Percentiles rank a stretch among this genome's conserved stretches.
phyloP scores from a whole-genome alignment of 2,113 vertebrate genomes.

The Rhabdornis inornatus region DNA sequence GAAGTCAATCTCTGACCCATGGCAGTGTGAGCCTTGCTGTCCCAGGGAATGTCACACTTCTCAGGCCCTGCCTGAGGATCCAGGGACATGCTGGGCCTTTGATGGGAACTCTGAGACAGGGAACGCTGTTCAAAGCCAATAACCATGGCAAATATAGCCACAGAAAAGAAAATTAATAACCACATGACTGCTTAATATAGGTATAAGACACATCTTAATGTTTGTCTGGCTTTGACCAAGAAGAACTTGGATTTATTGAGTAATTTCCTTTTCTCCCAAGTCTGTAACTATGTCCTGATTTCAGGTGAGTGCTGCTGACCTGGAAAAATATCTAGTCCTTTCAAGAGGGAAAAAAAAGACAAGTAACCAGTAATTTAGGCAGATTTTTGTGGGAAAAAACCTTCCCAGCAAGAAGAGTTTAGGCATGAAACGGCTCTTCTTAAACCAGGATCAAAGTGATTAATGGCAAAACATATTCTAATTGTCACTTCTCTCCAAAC shows the following conservation, averaged over 20 bases:
- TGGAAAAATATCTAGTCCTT: background rate
- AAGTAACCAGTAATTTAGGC: background rate
- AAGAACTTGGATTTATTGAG: background rate
- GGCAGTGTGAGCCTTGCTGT: fast-evolving
- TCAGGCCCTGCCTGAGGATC: background rate
- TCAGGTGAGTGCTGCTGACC: background rate
- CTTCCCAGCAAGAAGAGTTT: background rate
- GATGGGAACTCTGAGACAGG: background rate
- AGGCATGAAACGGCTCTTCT: background rate
- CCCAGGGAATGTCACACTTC: background rate
- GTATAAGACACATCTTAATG: background rate
- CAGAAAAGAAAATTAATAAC: background rate
- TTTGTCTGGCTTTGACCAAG: background rate
- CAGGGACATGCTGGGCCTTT: fast-evolving
- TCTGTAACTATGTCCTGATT: background rate
- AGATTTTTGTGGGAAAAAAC: background rate
- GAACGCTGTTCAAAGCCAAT: background rate
- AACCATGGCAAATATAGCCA: background rate
- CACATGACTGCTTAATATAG: background rate
- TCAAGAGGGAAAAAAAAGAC: background rate
- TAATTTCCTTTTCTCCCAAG: background rate
- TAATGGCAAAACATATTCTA: background rate
- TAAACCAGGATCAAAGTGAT: background rate
- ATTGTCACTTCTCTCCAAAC: background rate
- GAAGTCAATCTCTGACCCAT: background rate